Base-by-base conservation (phyloP, 2,797 vertebrate species). In the Pagetopsis macropterus region DNA sequence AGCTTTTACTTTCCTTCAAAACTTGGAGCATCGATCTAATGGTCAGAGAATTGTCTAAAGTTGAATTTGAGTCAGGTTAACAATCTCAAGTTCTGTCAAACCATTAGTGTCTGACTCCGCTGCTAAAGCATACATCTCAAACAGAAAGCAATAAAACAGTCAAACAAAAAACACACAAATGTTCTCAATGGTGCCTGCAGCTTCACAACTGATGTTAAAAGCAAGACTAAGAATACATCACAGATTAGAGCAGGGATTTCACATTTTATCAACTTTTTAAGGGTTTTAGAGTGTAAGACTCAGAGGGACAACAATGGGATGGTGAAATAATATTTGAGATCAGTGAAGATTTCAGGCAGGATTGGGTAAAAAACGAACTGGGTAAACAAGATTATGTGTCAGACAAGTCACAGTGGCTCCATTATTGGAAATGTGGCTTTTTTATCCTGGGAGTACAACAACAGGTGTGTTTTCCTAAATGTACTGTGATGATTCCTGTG, bases 1-100 rank as follows among this genome's bases (percentile, higher is more conserved):
- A 64, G n/a, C 19, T 23, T 16, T 23, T 31, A 51, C 13, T 23
- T 67, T 51, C 23, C 16, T 10, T 40, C 9, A 41, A 55, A 65
- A 56, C n/a, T 8, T 37, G 41, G 15, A 50, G 13, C 48, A 14
- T 9, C 17, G 27, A 68, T 55, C 5, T 44, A 55, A 56, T 46
- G 2, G 16, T 17, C 3, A 11, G 46, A 58, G 9, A 51, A 69
- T 27, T 56, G 31, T 49, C 54, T 41, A 2, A 61, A 19, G 19
- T 13, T 40, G 21, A 50, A 50, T 70, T 57, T 52, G 14, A 23
- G 33, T 54, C 23, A 70, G 57, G 21, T 59, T 37, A 76, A 33
- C 21, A 52, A 68, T 48, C 45, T 19, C 3, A 48, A 37, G 37
- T 51, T 66, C 13, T 61, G 40, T 59, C 27, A 56, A 67, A 52